Evolutionary conservation across 35 echinoderm and acorn worm genomes (phyloP).

Genomic region (Ophioderma brevispina): DNA sequence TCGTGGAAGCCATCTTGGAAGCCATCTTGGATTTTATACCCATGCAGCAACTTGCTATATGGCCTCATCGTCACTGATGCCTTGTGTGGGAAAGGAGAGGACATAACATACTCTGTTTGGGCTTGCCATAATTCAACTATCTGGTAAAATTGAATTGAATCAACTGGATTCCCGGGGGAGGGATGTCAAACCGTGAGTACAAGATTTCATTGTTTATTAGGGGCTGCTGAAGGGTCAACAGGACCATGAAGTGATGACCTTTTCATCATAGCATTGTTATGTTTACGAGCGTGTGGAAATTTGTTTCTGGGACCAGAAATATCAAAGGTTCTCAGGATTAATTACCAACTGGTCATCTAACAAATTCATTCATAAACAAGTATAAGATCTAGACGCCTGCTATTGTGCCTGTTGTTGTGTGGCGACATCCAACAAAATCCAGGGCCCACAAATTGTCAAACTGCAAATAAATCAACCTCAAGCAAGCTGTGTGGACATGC

Average conservation of each 20-base stretch:
- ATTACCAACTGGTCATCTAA: too few relatives aligned
- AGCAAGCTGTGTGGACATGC: not conserved
- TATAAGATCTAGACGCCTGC: too few relatives aligned
- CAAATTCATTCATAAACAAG: too few relatives aligned
- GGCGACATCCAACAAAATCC: too few relatives aligned
- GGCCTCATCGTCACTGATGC: not conserved
- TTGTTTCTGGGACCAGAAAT: not conserved
- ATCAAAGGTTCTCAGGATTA: not conserved
- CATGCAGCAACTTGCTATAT: not conserved
- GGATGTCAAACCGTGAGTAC: not conserved
- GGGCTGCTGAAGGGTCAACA: not conserved
- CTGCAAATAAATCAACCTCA: not conserved
- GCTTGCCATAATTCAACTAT: not conserved
- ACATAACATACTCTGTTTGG: not conserved
- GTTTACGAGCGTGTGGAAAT: not conserved
- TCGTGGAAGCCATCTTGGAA: too few relatives aligned
- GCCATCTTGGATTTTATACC: not conserved
- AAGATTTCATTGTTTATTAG: not conserved
- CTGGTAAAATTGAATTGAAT: not conserved
- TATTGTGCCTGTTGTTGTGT: too few relatives aligned
- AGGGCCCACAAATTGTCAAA: not conserved
- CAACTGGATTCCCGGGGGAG: not conserved
- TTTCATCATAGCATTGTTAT: not conserved
- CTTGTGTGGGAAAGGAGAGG: not conserved
- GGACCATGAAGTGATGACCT: not conserved